Evolutionary conservation across 2,797 vertebrate genomes (phyloP).

Genomic region (Myoxocephalus aenaeus): DNA sequence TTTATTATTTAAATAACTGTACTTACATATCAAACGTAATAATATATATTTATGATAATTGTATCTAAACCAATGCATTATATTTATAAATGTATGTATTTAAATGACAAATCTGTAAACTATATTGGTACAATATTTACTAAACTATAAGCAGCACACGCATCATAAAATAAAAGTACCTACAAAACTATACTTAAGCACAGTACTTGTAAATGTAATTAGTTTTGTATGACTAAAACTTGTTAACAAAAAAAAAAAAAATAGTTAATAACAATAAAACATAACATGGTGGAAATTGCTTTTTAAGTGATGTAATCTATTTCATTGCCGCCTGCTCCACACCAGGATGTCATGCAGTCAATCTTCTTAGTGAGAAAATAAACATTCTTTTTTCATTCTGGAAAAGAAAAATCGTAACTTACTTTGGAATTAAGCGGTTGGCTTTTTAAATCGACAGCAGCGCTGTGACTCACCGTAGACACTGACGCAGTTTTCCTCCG

Average conservation of each 20-base stretch:
- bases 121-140: neutral
- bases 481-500: slow-evolving; percentile 67
- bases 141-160: neutral
- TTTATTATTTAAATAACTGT: neutral
- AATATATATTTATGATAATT: neutral
- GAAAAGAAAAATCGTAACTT: slow-evolving; percentile 19
- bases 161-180: neutral
- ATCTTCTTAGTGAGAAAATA: slow-evolving; percentile 27
- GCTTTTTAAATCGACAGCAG: slow-evolving; percentile 35
- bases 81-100: neutral
- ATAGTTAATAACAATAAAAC: neutral
- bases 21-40: neutral
- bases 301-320: neutral
- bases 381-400: slow-evolving; percentile 37
- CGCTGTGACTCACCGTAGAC: slow-evolving; percentile 68
- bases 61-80: neutral
- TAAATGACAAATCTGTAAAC: neutral
- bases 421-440: slow-evolving; percentile 33
- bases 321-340: slow-evolving; percentile 19
- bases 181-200: neutral
- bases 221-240: neutral
- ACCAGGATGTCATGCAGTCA: slow-evolving; percentile 14
- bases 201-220: neutral
- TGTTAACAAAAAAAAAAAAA: neutral
- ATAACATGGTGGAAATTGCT: neutral